Conservation (phyloP, 35 echinoderm and acorn worm species). For the Hemicentrotus pulcherrimus region DNA sequence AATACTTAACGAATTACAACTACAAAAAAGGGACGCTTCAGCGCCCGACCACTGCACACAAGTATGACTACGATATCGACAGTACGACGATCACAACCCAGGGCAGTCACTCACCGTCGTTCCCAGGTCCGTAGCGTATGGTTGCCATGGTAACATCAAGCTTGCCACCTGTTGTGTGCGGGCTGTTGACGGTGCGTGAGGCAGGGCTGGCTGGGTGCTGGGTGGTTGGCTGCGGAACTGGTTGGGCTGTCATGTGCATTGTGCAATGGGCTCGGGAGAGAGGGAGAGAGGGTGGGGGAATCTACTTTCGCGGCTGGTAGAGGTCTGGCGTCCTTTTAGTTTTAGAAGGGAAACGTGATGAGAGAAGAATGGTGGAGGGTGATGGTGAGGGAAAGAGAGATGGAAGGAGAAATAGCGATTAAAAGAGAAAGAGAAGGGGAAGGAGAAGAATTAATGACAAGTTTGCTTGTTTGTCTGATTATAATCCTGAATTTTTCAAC, state of each 20-base stretch:
- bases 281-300: no score
- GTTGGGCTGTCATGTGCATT: neutral
- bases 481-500: no score
- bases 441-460: neutral
- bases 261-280: neutral
- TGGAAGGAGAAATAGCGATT: neutral
- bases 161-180: conserved; percentile 3
- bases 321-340: neutral
- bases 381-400: neutral
- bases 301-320: neutral
- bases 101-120: neutral
- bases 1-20: no score
- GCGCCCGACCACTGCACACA: no score
- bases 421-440: neutral
- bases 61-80: no score
- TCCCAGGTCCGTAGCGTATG: neutral
- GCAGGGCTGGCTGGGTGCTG: neutral
- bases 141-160: neutral
- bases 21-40: no score
- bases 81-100: neutral
- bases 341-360: neutral
- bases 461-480: no score
- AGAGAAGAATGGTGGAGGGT: neutral
- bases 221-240: neutral
- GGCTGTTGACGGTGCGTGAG: neutral